These are phyloP conservation scores for Drosophila bocki DNA, from an alignment of 1,140 invertebrate genomes.

Conservation along the genomic window DNA sequence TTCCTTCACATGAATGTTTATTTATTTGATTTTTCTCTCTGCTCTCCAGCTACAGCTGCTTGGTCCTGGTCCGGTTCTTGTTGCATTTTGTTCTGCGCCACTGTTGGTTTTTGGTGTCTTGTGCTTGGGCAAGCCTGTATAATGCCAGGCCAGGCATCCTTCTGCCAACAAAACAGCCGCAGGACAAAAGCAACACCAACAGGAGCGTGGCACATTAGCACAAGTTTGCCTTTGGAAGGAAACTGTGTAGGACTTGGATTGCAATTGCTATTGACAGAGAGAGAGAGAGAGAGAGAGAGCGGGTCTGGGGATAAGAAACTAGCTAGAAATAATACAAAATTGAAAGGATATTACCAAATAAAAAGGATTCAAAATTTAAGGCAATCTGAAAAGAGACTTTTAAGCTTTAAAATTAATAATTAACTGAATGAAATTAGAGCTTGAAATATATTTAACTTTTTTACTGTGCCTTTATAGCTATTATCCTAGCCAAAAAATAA, in stretches of 20 bases:
- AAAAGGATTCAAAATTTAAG: not conserved
- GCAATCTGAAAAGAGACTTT: not conserved
- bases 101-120: conserved; percentile 60
- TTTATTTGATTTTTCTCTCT: conserved; percentile 70
- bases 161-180: conserved; percentile 50
- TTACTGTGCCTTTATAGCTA: not conserved
- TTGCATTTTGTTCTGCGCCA: conserved; percentile 46
- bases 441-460: not conserved
- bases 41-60: conserved; percentile 6
- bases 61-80: conserved; percentile 1
- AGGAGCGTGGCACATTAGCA: conserved; percentile 55
- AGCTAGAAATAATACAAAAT: conserved; percentile 1
- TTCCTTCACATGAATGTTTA: conserved; percentile 73
- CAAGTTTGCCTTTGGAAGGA: conserved; percentile 39
- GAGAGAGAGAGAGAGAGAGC: not conserved
- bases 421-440: not conserved
- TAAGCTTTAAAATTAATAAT: not conserved
- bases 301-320: not conserved
- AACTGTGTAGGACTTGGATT: conserved; percentile 15
- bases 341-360: not conserved
- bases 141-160: conserved; percentile 16
- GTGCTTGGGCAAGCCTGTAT: conserved; percentile 56
- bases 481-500: conserved; percentile 10
- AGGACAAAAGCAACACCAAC: conserved; percentile 37
- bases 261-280: conserved; percentile 42